Conservation (phyloP, 2,888 invertebrate species). For the Ashinkailepas kermadecensis region DNA sequence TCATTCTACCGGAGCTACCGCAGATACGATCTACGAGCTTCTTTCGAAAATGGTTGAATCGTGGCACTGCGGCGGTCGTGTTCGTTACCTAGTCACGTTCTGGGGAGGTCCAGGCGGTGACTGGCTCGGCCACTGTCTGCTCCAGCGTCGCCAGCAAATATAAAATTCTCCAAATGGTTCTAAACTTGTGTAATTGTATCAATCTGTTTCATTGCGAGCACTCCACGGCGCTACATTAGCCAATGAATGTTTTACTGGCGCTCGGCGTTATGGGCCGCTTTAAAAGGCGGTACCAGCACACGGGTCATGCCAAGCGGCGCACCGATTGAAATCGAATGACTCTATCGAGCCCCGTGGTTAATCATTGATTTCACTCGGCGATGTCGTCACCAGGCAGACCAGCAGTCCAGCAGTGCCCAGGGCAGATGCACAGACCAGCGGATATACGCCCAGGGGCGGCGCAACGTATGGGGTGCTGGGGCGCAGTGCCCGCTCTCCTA, state of each 20-base stretch:
- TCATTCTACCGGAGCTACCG: too few relatives aligned
- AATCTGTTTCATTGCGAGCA: background rate
- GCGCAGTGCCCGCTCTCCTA: too few relatives aligned
- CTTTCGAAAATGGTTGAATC: too few relatives aligned
- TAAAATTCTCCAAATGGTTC: slow-evolving; percentile 9
- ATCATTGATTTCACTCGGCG: background rate
- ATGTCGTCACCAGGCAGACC: background rate
- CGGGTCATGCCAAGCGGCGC: background rate
- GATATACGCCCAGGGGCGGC: too few relatives aligned
- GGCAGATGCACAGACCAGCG: too few relatives aligned
- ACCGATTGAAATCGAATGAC: background rate
- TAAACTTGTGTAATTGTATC: slow-evolving; percentile 16
- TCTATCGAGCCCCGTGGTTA: slow-evolving; percentile 2
- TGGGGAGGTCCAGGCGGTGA: background rate
- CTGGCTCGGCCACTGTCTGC: background rate
- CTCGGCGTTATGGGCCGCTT: slow-evolving; percentile 1
- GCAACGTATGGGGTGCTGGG: too few relatives aligned
- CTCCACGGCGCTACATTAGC: background rate
- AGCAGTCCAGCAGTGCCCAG: too few relatives aligned
- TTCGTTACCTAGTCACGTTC: too few relatives aligned
- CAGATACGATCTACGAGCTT: too few relatives aligned
- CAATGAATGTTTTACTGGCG: background rate
- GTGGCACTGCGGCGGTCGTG: too few relatives aligned
- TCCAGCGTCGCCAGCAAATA: background rate
- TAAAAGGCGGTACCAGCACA: slow-evolving; percentile 7